Percentiles rank a stretch among this genome's conserved stretches.
Evolutionary conservation across 2,888 invertebrate genomes (phyloP).

Genomic region (Harmothoe impar): DNA sequence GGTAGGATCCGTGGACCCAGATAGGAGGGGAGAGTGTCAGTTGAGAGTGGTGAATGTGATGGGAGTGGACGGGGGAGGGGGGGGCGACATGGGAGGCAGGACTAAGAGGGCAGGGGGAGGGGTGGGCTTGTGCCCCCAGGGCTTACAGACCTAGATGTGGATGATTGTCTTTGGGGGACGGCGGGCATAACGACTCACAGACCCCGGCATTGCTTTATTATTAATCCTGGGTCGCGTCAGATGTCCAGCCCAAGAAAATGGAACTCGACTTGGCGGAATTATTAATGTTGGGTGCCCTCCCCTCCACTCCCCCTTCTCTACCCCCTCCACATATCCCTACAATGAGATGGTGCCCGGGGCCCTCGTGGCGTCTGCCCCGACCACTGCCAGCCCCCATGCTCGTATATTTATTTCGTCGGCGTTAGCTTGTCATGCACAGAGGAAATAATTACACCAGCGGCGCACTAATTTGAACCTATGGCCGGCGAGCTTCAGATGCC

Average conservation of each 20-base stretch:
- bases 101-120: neutral
- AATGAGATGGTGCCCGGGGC: neutral
- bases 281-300: neutral
- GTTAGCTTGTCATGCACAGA: constrained; percentile 49
- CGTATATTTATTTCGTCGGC: constrained; percentile 34
- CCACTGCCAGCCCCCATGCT: neutral
- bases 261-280: constrained; percentile 24
- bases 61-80: neutral
- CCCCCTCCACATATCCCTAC: neutral
- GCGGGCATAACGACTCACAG: neutral
- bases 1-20: too few relatives aligned
- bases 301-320: neutral
- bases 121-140: neutral
- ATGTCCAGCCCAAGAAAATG: constrained; percentile 13
- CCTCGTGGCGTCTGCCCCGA: neutral
- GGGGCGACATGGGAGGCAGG: neutral
- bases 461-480: constrained; percentile 54
- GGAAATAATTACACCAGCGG: constrained; percentile 51
- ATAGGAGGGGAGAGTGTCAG: neutral
- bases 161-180: neutral
- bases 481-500: neutral
- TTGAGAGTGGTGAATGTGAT: neutral
- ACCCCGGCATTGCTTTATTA: neutral
- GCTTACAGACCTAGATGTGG: neutral
- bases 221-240: neutral